phyloP scores from a whole-genome alignment of 2,888 invertebrate genomes.

The Drosophila lacicola region DNA sequence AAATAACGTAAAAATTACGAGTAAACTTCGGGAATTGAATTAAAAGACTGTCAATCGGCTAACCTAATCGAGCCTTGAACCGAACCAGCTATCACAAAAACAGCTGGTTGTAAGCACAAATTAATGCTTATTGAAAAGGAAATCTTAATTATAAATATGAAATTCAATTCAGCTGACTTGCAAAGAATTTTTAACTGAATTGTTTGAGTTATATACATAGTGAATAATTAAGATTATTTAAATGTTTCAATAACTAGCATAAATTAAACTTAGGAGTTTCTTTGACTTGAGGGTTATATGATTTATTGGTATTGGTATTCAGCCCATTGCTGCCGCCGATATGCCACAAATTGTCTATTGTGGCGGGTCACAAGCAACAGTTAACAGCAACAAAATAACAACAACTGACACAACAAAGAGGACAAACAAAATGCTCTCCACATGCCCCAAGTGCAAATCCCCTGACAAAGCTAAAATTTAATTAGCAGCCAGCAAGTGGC shows the following conservation, averaged over 20 bases:
- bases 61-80: background rate
- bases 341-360: conserved; percentile 36
- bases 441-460: conserved; percentile 64
- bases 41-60: too few species aligned
- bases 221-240: too few species aligned
- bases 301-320: background rate
- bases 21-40: too few species aligned
- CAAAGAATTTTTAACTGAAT: too few species aligned
- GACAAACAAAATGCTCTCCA: conserved; percentile 35
- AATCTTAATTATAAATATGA: too few species aligned
- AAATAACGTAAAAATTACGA: too few species aligned
- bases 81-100: conserved; percentile 3
- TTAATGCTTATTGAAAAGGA: too few species aligned
- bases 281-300: background rate
- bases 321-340: conserved; percentile 13
- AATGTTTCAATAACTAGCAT: too few species aligned
- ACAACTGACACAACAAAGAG: conserved; percentile 9
- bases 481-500: conserved; percentile 78
- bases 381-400: conserved; percentile 15
- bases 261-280: too few species aligned
- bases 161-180: too few species aligned
- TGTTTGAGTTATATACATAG: too few species aligned
- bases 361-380: conserved; percentile 44
- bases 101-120: background rate
- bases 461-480: conserved; percentile 78